Percentiles rank a stretch among this genome's conserved stretches.
Evolutionary conservation across 1,140 invertebrate genomes (phyloP).

Genomic region (Zaprionus ornatus): DNA sequence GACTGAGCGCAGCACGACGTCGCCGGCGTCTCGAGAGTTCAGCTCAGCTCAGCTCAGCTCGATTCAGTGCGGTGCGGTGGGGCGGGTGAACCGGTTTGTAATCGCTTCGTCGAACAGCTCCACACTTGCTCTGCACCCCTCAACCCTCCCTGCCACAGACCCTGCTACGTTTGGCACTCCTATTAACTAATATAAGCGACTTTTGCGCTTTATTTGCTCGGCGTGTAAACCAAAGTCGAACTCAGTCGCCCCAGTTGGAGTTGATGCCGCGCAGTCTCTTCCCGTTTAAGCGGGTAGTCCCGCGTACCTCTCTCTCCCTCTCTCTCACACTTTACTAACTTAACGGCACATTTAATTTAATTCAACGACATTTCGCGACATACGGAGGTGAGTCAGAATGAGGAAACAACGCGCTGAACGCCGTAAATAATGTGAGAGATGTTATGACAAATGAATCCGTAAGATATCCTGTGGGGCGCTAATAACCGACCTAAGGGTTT

Average conservation of each 20-base stretch:
- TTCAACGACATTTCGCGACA: not conserved
- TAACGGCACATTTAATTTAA: not conserved
- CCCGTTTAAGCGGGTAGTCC: not conserved
- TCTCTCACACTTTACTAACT: too few relatives aligned
- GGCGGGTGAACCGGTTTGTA: conserved; percentile 20
- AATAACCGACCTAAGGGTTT: too few relatives aligned
- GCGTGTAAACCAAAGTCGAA: not conserved
- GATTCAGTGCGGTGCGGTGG: not conserved
- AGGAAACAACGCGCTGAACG: not conserved
- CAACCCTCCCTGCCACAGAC: too few relatives aligned
- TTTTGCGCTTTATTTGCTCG: not conserved
- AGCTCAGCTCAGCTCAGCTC: not conserved
- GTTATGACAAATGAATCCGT: not conserved
- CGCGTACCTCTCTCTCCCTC: not conserved
- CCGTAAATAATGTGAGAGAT: not conserved
- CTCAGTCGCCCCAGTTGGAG: not conserved
- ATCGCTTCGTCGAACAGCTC: conserved; percentile 12
- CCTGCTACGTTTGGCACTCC: not conserved
- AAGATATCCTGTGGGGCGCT: not conserved
- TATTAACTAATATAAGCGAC: conserved; percentile 16
- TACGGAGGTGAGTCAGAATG: not conserved
- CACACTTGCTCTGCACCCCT: not conserved
- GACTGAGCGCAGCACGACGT: conserved; percentile 14
- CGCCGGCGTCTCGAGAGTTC: not conserved
- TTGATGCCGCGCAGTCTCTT: not conserved